Evolutionary conservation across 2,797 vertebrate species (phyloP).

Genomic region (Eidolon dupreanum): DNA sequence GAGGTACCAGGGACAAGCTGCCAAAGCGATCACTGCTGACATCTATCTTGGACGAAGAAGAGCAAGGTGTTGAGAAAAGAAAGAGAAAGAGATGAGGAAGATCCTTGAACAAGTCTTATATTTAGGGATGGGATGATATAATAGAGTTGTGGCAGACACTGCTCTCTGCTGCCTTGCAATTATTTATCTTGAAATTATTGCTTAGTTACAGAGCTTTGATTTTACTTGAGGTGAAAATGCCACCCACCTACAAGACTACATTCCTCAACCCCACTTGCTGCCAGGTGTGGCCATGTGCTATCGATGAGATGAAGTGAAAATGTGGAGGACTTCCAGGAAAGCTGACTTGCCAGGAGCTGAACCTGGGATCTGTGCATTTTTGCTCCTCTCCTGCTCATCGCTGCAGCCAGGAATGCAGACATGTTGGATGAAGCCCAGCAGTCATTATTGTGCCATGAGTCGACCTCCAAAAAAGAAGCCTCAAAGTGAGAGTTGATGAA

Average conservation of each 20-base stretch:
- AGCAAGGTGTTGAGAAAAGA: background rate
- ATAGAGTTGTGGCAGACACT: background rate
- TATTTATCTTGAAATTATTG: background rate
- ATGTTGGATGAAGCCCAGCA: background rate
- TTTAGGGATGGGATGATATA: background rate
- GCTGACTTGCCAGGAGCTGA: background rate
- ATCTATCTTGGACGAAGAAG: background rate
- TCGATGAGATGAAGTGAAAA: background rate
- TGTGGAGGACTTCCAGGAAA: background rate
- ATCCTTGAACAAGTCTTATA: background rate
- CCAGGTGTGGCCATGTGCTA: background rate
- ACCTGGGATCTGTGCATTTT: background rate
- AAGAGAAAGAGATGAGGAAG: background rate
- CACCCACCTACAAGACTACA: background rate
- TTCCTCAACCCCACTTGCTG: background rate
- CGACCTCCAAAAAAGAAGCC: background rate
- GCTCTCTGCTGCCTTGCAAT: background rate
- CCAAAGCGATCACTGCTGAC: background rate
- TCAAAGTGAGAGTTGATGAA: background rate
- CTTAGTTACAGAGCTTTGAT: background rate
- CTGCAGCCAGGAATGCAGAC: background rate
- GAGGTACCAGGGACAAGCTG: background rate
- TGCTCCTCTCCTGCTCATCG: background rate
- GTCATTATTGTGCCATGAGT: background rate
- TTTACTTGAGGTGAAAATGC: background rate